phyloP scores from a whole-genome alignment of 1,140 invertebrate species.

The Eciton burchellii region DNA sequence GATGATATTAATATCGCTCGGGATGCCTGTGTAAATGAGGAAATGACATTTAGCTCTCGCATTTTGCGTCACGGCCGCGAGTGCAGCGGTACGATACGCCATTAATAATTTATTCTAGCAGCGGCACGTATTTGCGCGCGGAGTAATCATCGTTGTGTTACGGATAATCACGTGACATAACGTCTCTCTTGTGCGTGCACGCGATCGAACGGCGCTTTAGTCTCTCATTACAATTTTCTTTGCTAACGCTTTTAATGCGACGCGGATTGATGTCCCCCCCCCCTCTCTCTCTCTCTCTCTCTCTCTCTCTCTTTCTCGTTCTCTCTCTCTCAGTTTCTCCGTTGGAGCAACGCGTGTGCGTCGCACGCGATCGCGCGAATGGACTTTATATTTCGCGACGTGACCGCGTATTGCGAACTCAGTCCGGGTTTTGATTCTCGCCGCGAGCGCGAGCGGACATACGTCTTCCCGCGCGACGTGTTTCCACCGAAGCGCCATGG shows the following conservation, averaged over 20 bases:
- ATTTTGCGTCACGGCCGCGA: background rate
- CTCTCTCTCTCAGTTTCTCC: too few species aligned
- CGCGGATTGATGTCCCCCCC: background rate
- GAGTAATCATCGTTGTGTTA: background rate
- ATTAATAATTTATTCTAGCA: constrained; percentile 34
- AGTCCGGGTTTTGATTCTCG: constrained; percentile 36
- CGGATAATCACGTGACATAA: background rate
- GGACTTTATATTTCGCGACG: constrained; percentile 37
- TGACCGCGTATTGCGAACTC: constrained; percentile 18
- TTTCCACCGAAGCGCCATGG: background rate
- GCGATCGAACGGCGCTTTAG: background rate
- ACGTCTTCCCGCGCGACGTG: constrained; percentile 20
- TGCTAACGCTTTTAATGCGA: constrained; percentile 11
- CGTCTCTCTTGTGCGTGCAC: background rate
- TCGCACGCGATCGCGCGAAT: constrained; percentile 24
- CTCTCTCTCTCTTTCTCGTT: too few species aligned
- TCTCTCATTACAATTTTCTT: background rate
- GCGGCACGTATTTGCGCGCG: background rate
- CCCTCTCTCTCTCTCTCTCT: too few species aligned
- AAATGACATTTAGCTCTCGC: background rate
- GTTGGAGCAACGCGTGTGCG: constrained; percentile 5
- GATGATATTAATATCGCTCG: constrained; percentile 14
- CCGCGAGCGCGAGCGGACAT: constrained; percentile 2
- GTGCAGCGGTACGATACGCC: background rate
- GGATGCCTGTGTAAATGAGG: constrained; percentile 17